These are phyloP conservation scores for Drosophila erecta DNA, from an alignment of 1,140 invertebrate species.

Conservation along the genomic window DNA sequence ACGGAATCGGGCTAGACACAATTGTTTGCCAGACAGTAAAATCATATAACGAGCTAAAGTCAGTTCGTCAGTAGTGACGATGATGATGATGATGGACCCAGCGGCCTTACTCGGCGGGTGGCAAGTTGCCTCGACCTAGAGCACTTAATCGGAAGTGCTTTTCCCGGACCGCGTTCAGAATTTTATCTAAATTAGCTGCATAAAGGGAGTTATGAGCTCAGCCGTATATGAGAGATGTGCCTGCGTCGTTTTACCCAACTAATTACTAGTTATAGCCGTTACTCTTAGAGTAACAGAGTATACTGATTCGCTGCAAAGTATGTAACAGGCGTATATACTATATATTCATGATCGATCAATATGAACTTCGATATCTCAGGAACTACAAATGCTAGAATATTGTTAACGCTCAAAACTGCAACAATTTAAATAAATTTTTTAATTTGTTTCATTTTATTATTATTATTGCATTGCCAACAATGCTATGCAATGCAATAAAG, in stretches of 20 bases:
- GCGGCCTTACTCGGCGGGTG: slow-evolving; percentile 5
- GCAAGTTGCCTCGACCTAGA: slow-evolving; percentile 46
- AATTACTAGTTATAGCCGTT: slow-evolving; percentile 17
- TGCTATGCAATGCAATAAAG: no score
- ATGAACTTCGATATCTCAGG: no score
- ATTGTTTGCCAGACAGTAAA: slow-evolving; percentile 66
- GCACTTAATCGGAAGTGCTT: slow-evolving; percentile 46
- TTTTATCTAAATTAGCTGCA: slow-evolving; percentile 27
- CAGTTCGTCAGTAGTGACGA: background rate
- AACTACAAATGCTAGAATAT: no score
- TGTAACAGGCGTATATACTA: no score
- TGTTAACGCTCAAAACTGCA: no score
- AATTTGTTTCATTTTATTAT: no score
- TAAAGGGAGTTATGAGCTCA: background rate
- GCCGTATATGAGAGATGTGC: slow-evolving; percentile 4
- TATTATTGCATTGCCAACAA: no score
- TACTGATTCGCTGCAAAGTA: no score
- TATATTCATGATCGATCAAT: no score
- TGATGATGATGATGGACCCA: background rate
- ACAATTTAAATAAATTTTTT: no score
- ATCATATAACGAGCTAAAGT: slow-evolving; percentile 48
- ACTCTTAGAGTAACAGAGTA: no score
- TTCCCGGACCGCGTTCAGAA: slow-evolving; percentile 4
- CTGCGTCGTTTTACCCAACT: slow-evolving; percentile 19
- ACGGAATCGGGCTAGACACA: slow-evolving; percentile 67